Evolutionary conservation across 2,113 vertebrate genomes (phyloP).

Genomic region (Petrocephalus zakoni): DNA sequence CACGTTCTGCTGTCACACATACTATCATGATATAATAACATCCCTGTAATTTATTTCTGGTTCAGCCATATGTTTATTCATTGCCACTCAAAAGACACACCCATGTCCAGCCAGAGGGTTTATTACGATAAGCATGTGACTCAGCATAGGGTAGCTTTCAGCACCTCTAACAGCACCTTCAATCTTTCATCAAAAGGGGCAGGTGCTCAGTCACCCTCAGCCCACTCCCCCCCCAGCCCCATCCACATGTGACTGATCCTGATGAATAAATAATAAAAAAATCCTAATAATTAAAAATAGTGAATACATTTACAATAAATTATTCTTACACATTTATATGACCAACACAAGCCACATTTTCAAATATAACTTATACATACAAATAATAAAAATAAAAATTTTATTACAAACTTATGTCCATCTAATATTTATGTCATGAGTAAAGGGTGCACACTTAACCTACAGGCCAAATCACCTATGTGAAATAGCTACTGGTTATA

Average conservation of each 20-base stretch:
- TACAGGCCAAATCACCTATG: no score
- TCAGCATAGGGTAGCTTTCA: no score
- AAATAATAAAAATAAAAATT: neutral
- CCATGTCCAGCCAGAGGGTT: neutral
- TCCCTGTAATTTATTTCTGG: neutral
- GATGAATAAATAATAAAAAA: neutral
- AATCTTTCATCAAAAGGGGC: neutral
- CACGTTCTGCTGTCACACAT: neutral
- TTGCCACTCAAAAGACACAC: neutral
- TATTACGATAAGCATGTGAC: neutral
- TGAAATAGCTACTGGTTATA: no score
- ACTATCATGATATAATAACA: neutral
- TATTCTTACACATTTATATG: neutral
- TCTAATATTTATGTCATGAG: neutral
- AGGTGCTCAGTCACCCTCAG: neutral
- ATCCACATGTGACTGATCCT: no score
- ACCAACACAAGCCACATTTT: neutral
- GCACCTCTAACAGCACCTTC: no score
- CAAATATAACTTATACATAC: no score
- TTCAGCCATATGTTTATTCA: neutral
- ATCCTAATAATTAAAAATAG: no score
- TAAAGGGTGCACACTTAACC: neutral
- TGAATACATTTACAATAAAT: no score
- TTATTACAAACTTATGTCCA: neutral
- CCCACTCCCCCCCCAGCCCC: no score